These are phyloP conservation scores for Helostoma temminkii DNA, from an alignment of 2,797 vertebrate genomes.

Conservation along the genomic window DNA sequence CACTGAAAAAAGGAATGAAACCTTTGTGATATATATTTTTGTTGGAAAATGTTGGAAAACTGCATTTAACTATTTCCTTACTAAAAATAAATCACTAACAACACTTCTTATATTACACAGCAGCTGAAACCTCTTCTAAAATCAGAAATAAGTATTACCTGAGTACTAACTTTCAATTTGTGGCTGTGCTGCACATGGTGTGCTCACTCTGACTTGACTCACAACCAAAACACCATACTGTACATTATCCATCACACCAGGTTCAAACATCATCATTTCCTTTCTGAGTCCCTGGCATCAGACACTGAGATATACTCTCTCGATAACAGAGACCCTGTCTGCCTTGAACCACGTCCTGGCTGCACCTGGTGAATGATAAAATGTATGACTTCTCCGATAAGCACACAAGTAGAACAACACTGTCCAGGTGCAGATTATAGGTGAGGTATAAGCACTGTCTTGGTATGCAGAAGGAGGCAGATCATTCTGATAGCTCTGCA, in stretches of 20 bases:
- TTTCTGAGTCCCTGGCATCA: constrained; percentile 69
- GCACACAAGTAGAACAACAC: constrained; percentile 79
- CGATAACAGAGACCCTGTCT: constrained; percentile 73
- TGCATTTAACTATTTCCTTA: too few species aligned
- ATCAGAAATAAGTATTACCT: background rate
- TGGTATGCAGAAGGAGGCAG: constrained; percentile 83
- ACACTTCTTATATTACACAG: background rate
- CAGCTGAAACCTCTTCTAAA: background rate
- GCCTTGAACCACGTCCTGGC: constrained; percentile 73
- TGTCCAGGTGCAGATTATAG: constrained; percentile 83
- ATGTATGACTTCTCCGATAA: constrained; percentile 78
- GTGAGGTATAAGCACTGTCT: constrained; percentile 72
- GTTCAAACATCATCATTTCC: constrained; percentile 62
- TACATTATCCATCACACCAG: constrained; percentile 52
- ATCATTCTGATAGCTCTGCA: constrained; percentile 76
- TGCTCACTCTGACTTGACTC: constrained; percentile 31
- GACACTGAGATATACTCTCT: constrained; percentile 66
- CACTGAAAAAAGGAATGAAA: too few species aligned
- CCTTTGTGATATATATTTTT: background rate
- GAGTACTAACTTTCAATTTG: constrained; percentile 1
- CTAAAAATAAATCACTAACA: too few species aligned
- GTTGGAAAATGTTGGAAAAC: too few species aligned
- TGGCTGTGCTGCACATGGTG: background rate
- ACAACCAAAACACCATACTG: constrained; percentile 54
- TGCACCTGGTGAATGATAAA: constrained; percentile 82